These are phyloP conservation scores for Philhelius pedissequus DNA, from an alignment of 2,888 invertebrate genomes.

Conservation along the genomic window DNA sequence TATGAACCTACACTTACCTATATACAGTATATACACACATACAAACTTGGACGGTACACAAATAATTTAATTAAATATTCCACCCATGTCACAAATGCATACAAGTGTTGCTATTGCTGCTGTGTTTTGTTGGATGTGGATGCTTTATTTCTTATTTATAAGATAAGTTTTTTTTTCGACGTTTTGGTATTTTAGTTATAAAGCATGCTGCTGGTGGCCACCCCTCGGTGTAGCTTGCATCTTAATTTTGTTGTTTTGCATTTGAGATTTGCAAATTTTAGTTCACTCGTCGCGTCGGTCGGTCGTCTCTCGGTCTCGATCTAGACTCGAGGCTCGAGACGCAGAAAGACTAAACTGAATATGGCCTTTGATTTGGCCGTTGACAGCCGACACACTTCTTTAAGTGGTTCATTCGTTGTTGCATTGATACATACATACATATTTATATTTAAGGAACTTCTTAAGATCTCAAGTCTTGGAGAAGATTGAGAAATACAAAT, in stretches of 20 bases:
- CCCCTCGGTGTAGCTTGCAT: slow-evolving; percentile 47
- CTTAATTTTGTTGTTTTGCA: slow-evolving; percentile 60
- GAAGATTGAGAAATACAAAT: background rate
- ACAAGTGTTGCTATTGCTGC: slow-evolving; percentile 28
- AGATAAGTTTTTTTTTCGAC: background rate
- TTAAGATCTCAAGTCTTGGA: background rate
- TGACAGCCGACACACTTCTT: slow-evolving; percentile 66
- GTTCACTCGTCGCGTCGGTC: background rate
- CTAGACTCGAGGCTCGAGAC: background rate
- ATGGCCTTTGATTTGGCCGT: slow-evolving; percentile 61
- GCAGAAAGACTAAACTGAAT: slow-evolving; percentile 19
- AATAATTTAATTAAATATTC: slow-evolving; percentile 68
- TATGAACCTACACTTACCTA: background rate
- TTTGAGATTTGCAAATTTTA: slow-evolving; percentile 57
- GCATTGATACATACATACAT: too few relatives aligned
- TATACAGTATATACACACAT: background rate
- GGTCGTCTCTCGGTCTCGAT: slow-evolving; percentile 7
- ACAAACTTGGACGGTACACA: slow-evolving; percentile 23
- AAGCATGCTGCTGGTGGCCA: background rate
- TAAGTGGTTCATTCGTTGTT: slow-evolving; percentile 32
- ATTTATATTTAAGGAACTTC: background rate
- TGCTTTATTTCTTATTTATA: slow-evolving; percentile 22
- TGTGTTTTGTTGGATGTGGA: slow-evolving; percentile 5
- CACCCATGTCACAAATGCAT: slow-evolving; percentile 57
- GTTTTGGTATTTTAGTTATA: slow-evolving; percentile 20